phyloP scores from a whole-genome alignment of 2,888 invertebrate species.

The Caenorhabditis doughertyi region DNA sequence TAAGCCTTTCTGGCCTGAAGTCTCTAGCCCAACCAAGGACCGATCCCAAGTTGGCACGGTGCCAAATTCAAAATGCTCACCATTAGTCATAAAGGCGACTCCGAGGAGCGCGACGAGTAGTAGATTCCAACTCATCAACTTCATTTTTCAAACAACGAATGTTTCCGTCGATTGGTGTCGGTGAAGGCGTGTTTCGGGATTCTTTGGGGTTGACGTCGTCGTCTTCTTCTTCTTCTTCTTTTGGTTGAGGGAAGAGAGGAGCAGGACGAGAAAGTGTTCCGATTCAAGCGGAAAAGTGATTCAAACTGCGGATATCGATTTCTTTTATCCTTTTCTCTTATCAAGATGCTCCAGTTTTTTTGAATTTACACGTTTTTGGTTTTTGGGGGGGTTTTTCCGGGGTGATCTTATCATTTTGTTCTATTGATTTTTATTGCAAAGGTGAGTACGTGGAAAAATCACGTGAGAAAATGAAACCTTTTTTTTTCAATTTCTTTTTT shows the following conservation, averaged over 20 bases:
- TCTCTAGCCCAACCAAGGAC: no score
- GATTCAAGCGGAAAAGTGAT: neutral
- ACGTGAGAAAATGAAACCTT: no score
- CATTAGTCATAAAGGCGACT: neutral
- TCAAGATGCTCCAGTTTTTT: conserved; percentile 27
- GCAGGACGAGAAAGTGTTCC: no score
- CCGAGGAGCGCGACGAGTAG: neutral
- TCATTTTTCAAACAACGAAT: neutral
- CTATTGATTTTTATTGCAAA: neutral
- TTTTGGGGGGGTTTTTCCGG: neutral
- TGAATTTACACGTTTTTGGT: neutral
- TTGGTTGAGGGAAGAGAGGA: neutral
- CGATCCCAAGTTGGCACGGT: no score
- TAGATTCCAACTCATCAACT: neutral
- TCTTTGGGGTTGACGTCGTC: no score
- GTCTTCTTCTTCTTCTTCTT: no score
- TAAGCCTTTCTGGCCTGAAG: no score
- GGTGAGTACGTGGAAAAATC: neutral
- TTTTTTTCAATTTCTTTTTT: no score
- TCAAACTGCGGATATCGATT: neutral
- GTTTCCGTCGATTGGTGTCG: no score
- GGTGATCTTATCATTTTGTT: no score
- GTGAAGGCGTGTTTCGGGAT: no score
- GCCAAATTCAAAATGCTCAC: no score
- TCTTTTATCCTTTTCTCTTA: neutral